Base-by-base conservation (phyloP, 2,113 vertebrate species). In the Meleagris gallopavo region DNA sequence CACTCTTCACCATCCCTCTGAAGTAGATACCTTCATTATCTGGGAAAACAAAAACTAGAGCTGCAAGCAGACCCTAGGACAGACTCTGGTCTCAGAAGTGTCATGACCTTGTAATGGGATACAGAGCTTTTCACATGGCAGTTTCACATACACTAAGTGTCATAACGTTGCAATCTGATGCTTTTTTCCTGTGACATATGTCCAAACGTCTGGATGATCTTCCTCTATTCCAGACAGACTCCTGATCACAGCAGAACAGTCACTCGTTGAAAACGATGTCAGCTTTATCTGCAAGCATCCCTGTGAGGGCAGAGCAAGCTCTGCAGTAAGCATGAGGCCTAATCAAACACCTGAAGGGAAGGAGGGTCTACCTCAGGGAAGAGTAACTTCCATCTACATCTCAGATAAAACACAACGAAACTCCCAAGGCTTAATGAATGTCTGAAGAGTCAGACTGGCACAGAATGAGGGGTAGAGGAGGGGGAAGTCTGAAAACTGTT, bases 391-490 rank as follows among this genome's bases (percentile, higher is more conserved):
- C n/a, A 74, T 13, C 5, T 7, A 16, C 32, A 64, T 2, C 2
- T 13, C 7, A 71, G n/a, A 45, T 71, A 70, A 40, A 38, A 29
- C 50, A 78, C 27, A 80, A 9, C 13, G 66, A 77, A 90, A 30
- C 15, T 64, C 12, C 14, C 17, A 52, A 74, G 13, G 13, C 40
- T 38, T 71, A 80, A 50, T 18, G 50, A 64, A 27, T 9, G 16
- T 38, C 36, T 29, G 14, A 69, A 62, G 19, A 8, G 34, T n/a
- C 38, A 83, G 71, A 62, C 0, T 65, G 30, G n/a, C 20, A 40
- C 0, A 15, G 3, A 66, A 58, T 4, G 4, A n/a, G 0, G 1
- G 21, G 6, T 17, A 11, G 18, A 22, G 9, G 22, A 11, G 29
- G 40, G 22, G 21, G 17, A 90, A 55, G 55, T 7, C 18, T 40